Base-by-base conservation (phyloP, 2,113 vertebrate genomes). In the Rhinoptilus africanus region DNA sequence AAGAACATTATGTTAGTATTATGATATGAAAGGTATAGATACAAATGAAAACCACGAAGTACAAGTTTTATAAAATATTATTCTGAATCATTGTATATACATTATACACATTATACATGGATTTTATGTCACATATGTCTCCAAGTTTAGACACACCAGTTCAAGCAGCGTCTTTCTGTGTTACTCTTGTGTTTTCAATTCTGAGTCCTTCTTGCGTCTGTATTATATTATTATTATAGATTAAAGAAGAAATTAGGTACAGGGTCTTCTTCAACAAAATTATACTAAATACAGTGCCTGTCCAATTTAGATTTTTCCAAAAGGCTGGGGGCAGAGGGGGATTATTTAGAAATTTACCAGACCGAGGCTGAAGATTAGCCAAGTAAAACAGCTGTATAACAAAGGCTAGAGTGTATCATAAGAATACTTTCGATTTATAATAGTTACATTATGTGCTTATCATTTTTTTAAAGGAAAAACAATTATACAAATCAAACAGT, bases 51-150 rank as follows among this genome's bases (percentile, higher is more conserved):
- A 75, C 6, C 35, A 82, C 48, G 8, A 89, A 69, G 62, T 73
- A 66, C 35, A 88, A 26, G 47, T 80, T 93, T 64, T 60, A 93
- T 28, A 87, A 89, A 94, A 74, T 93, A 91, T 67, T 93, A 64
- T 89, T 89, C 50, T 80, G 71, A 74, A 69, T 72, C 81, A 66
- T 20, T 59, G 14, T 91, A 91, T 85, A 54, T 83, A 97, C 81
- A 96, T 79, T 89, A 89, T 89, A 92, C 24, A 95, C 62, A 87
- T 41, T 81, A 77, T 53, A 95, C 81, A 82, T 0, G 2, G 37
- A 72, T n/a, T 87, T 89, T 73, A 59, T 57, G 57, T 76, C 37
- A 60, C 17, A 17, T 62, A 72, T 10, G 28, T 77, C 41, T 97
- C 80, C 84, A 76, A 4, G 41, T 75, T 91, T 73, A 76, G 62